These are phyloP conservation scores for Brachyhypopomus occidentalis DNA, from an alignment of 2,113 vertebrate species.

Conservation along the genomic window DNA sequence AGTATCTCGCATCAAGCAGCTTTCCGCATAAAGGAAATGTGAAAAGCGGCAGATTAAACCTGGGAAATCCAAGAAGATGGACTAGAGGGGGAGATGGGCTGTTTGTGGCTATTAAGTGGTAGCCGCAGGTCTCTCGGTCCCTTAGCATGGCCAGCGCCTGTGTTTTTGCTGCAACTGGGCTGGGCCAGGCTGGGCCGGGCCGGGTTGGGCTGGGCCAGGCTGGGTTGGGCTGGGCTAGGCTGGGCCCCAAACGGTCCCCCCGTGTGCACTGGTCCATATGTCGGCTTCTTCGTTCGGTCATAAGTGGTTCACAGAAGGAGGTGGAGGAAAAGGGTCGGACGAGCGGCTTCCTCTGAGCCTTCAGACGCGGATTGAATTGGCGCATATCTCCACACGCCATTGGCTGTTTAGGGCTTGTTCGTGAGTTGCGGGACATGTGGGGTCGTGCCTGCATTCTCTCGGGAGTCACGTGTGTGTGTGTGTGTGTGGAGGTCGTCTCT, in stretches of 20 bases:
- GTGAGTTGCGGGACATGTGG: no score
- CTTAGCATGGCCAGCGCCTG: constrained; percentile 23
- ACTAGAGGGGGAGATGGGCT: constrained; percentile 1
- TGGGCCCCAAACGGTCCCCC: constrained; percentile 27
- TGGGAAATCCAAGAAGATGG: constrained; percentile 28
- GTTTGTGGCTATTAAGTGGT: constrained; percentile 20
- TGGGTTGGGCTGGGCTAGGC: neutral
- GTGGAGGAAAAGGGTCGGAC: constrained; percentile 34
- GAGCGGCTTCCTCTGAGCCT: constrained; percentile 4
- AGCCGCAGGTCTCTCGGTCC: constrained; percentile 20
- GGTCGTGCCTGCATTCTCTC: no score
- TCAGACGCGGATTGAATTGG: constrained; percentile 13
- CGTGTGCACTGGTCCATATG: constrained; percentile 31
- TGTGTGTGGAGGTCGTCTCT: no score
- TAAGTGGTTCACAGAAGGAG: constrained; percentile 38
- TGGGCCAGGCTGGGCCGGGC: neutral
- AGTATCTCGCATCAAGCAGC: neutral
- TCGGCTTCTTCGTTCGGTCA: constrained; percentile 43
- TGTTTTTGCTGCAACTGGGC: constrained; percentile 10
- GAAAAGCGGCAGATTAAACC: constrained; percentile 38
- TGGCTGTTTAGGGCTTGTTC: neutral
- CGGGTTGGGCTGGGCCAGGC: constrained; percentile 4
- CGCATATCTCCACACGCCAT: constrained; percentile 12
- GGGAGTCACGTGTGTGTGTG: neutral
- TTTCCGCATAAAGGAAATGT: constrained; percentile 38